These are phyloP conservation scores for Sebastes umbrosus DNA, from an alignment of 2,797 vertebrate species.

Conservation along the genomic window DNA sequence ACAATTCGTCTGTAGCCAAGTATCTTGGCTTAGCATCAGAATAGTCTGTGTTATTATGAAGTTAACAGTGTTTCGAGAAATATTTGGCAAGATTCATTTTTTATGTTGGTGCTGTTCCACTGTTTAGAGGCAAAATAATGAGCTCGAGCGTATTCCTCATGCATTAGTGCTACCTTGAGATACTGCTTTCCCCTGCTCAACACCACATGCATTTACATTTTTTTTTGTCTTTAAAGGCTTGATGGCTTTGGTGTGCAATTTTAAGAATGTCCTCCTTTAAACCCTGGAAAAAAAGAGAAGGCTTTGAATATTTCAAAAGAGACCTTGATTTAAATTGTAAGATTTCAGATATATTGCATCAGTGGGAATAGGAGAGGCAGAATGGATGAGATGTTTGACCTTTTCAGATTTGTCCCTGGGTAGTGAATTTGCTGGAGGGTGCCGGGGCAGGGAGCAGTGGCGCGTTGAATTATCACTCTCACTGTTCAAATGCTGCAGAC, in stretches of 20 bases:
- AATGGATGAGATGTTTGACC: slow-evolving; percentile 82
- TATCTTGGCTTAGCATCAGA: background rate
- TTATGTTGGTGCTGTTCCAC: background rate
- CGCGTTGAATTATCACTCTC: slow-evolving; percentile 79
- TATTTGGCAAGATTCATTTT: background rate
- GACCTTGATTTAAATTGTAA: slow-evolving; percentile 70
- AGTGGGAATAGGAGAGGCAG: slow-evolving; percentile 65
- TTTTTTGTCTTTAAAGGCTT: background rate
- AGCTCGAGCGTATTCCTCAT: background rate
- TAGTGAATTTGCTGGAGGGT: slow-evolving; percentile 80
- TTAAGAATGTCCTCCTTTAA: slow-evolving; percentile 29
- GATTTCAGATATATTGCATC: slow-evolving; percentile 74
- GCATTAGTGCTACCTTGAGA: slow-evolving; percentile 2
- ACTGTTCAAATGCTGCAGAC: slow-evolving; percentile 71
- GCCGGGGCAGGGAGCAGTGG: slow-evolving; percentile 64
- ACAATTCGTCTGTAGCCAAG: background rate
- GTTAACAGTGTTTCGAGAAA: background rate
- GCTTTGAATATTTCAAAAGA: slow-evolving; percentile 64
- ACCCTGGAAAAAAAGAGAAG: background rate
- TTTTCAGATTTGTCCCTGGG: slow-evolving; percentile 79
- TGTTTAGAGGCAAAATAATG: background rate
- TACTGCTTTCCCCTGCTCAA: background rate
- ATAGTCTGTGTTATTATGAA: background rate
- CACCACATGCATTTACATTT: background rate
- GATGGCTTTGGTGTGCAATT: slow-evolving; percentile 21